These are phyloP conservation scores for Coracopsis vasa DNA, from an alignment of 2,113 vertebrate species.

Conservation along the genomic window DNA sequence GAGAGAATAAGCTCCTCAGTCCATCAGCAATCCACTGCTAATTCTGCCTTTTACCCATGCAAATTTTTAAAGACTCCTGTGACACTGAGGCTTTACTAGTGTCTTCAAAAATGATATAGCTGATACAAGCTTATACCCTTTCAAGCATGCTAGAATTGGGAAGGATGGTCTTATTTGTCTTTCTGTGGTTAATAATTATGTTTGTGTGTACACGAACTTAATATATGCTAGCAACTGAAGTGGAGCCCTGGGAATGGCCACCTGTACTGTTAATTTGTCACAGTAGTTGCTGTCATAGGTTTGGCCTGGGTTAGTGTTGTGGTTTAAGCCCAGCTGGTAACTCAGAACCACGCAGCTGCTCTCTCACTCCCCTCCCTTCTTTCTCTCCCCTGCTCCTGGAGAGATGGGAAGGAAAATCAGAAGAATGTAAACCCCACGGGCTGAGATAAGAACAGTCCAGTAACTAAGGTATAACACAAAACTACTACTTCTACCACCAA, in stretches of 20 bases:
- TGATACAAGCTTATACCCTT: background rate
- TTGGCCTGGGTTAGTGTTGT: background rate
- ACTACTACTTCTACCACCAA: background rate
- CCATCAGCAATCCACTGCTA: background rate
- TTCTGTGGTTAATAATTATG: background rate
- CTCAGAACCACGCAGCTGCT: background rate
- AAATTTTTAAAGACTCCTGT: background rate
- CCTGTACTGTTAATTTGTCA: background rate
- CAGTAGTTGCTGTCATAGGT: background rate
- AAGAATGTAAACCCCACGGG: background rate
- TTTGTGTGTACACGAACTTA: background rate
- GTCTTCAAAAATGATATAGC: background rate
- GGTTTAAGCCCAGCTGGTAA: background rate
- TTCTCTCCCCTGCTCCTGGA: background rate
- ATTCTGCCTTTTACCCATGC: background rate
- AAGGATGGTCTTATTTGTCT: background rate
- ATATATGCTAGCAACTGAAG: background rate
- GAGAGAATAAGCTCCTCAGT: background rate
- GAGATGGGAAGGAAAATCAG: background rate
- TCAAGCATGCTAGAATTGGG: background rate
- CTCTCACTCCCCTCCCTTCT: background rate
- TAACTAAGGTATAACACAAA: background rate
- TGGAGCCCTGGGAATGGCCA: background rate
- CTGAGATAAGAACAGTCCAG: background rate
- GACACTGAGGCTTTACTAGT: background rate